Evolutionary conservation across 2,113 vertebrate species (phyloP), one percentile per base, ranked within the genome.

Genomic region (Uria aalge): DNA sequence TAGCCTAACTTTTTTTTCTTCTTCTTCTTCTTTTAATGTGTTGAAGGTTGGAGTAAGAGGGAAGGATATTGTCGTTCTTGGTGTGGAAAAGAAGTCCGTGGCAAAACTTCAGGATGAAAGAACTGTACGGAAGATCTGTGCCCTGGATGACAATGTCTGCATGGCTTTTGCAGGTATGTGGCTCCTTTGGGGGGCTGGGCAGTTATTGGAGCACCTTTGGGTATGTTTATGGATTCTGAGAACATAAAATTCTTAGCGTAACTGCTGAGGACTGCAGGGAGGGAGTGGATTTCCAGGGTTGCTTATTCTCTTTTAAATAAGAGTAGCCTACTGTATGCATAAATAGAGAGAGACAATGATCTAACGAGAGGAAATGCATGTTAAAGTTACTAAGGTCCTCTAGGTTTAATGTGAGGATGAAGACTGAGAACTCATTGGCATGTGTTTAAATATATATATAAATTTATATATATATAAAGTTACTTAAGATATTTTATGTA

Each of bases 71-170:
- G 99, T 99, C 48, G 99, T 99, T 43, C 98, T 99, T 20, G 99
- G 98, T 13, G 99, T 99, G 93, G 99, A 99, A 92, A 99, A 99
- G 97, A 99, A 99, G 90, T 99, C 99, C 5, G 98, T 99, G 72
- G 99, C 99, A 60, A 99, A 99, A 41, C 98, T 99, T 45, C 99
- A 99, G 96, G 99, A 99, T 98, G 99, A 99, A 85, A 97, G 99
- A 55, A 99, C 99, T 0, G 99, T 99, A 3, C 98, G 99, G 60
- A 99, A 99, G 96, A 99, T 99, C 95, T 99, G 99, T 21, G 98
- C 98, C 9, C 96, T 99, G 27, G 99, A 99, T 56, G 99, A 99
- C 72, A 98, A 99, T 1, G 98, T 99, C 75, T 99, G 98, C 97
- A 99, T 99, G 98, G 99, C 99, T 9, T 99, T 99, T 78, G 99